Evolutionary conservation across 2,888 invertebrate genomes (phyloP).

Genomic region (Rosalia funebris): DNA sequence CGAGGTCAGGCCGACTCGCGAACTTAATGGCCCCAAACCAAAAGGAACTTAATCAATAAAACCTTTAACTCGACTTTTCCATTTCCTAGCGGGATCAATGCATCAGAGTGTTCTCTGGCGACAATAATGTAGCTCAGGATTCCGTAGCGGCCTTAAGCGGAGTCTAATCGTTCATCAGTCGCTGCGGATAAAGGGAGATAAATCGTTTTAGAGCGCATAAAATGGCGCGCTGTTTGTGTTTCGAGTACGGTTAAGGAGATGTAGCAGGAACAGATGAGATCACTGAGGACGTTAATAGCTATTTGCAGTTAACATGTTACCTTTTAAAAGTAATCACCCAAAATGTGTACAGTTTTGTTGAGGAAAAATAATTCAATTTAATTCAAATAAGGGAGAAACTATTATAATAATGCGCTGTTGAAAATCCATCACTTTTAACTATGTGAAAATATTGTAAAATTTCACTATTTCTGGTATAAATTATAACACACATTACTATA

Average conservation of each 20-base stretch:
- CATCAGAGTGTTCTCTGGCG: slow-evolving; percentile 38
- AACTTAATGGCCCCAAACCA: slow-evolving; percentile 57
- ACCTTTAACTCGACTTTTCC: slow-evolving; percentile 58
- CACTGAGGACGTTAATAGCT: no score
- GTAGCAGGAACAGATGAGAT: no score
- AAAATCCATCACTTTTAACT: no score
- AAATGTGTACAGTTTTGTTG: no score
- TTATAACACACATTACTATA: no score
- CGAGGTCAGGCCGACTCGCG: slow-evolving; percentile 52
- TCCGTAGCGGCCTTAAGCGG: slow-evolving; percentile 1
- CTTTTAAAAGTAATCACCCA: no score
- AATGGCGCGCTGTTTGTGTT: neutral
- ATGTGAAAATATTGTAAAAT: no score
- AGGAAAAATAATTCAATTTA: no score
- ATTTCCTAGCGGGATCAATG: slow-evolving; percentile 50
- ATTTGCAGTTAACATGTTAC: no score
- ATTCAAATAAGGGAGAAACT: no score
- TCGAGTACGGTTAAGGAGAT: neutral
- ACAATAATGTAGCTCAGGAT: slow-evolving; percentile 42
- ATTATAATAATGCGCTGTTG: no score
- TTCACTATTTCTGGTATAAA: no score
- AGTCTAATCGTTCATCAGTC: slow-evolving; percentile 14
- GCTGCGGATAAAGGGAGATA: slow-evolving; percentile 1
- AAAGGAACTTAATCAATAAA: slow-evolving; percentile 60
- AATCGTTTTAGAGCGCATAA: neutral